These are phyloP conservation scores for Orthonevra nobilis DNA, from an alignment of 2,888 invertebrate species.

Conservation along the genomic window DNA sequence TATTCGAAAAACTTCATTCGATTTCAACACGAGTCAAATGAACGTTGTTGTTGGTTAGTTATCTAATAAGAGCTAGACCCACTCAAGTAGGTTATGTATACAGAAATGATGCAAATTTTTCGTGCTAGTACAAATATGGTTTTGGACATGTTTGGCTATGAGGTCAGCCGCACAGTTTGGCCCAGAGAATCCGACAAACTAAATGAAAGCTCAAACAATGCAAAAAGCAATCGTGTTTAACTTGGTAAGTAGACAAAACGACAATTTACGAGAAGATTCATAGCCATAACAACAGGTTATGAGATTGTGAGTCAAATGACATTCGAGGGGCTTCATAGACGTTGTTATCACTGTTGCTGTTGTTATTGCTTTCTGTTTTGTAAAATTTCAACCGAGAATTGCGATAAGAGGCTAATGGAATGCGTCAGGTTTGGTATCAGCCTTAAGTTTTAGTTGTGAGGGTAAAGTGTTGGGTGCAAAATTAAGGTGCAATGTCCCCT, in stretches of 20 bases:
- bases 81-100: slow-evolving; percentile 18
- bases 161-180: too few relatives aligned
- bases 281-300: too few relatives aligned
- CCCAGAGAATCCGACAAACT: background rate
- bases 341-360: slow-evolving; percentile 15
- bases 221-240: slow-evolving; percentile 22
- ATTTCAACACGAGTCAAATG: too few relatives aligned
- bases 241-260: slow-evolving; percentile 9
- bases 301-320: background rate
- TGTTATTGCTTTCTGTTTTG: too few relatives aligned
- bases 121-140: background rate
- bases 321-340: slow-evolving; percentile 2
- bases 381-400: slow-evolving; percentile 11
- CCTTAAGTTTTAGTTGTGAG: background rate
- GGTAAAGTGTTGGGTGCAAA: too few relatives aligned
- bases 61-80: background rate
- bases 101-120: slow-evolving; percentile 9
- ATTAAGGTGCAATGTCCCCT: slow-evolving; percentile 5
- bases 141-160: slow-evolving; percentile 13
- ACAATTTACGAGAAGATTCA: too few relatives aligned
- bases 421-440: slow-evolving; percentile 23
- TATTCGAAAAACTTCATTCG: too few relatives aligned
- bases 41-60: background rate
- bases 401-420: slow-evolving; percentile 2
- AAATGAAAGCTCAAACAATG: background rate